Conservation (phyloP, 2,888 invertebrate species). For the Lasioglossum morio region DNA sequence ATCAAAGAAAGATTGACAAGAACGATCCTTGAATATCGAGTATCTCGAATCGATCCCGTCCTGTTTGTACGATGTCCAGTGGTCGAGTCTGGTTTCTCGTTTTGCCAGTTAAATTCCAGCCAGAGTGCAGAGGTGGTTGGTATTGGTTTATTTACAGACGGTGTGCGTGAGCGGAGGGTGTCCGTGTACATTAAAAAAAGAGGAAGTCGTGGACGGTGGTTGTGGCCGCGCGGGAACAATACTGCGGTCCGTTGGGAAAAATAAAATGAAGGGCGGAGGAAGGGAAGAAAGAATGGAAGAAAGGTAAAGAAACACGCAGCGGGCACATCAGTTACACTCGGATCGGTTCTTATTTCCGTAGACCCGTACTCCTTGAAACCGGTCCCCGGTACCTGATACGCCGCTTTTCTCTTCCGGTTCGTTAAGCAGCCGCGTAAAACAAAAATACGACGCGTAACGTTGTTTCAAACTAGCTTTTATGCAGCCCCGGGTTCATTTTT, state of each 20-base stretch:
- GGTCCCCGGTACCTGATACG: neutral
- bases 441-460: neutral
- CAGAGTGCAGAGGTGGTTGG: neutral
- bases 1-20: neutral
- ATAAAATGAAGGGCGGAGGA: conserved; percentile 1
- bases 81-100: neutral
- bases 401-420: conserved; percentile 4
- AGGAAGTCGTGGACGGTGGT: conserved; percentile 5
- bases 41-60: neutral
- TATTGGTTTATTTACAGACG: conserved; percentile 1
- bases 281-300: neutral
- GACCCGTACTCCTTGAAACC: neutral
- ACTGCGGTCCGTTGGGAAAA: neutral
- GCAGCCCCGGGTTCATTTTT: neutral
- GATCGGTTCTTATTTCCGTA: conserved; percentile 6
- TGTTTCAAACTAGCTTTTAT: neutral
- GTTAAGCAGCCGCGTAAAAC: neutral
- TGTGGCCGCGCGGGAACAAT: neutral
- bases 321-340: conserved; percentile 16
- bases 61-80: neutral
- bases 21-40: neutral
- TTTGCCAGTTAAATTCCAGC: neutral
- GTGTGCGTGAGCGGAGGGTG: neutral
- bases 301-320: neutral
- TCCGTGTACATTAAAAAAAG: conserved; percentile 17